phyloP scores from a whole-genome alignment of 2,888 invertebrate species.

The Drosophila parthenogenetica region DNA sequence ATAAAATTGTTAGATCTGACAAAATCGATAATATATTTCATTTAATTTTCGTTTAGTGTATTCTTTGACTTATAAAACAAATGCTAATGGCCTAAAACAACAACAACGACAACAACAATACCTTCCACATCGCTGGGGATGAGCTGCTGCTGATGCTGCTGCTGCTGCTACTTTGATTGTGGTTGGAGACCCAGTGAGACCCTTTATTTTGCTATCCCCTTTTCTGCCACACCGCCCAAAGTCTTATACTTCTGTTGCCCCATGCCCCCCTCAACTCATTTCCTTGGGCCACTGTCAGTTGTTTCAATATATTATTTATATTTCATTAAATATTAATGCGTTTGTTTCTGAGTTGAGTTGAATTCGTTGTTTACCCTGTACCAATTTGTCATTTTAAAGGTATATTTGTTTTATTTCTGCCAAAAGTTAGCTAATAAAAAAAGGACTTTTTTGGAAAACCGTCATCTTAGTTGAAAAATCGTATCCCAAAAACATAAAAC shows the following conservation, averaged over 20 bases:
- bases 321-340: conserved; percentile 75
- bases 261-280: conserved; percentile 1
- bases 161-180: conserved; percentile 20
- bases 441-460: too few species aligned
- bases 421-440: too few species aligned
- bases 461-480: too few species aligned
- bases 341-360: conserved; percentile 49
- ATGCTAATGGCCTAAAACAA: conserved; percentile 37
- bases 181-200: conserved; percentile 31
- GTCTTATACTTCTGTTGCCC: neutral
- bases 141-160: conserved; percentile 14
- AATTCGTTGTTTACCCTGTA: conserved; percentile 31
- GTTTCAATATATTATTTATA: conserved; percentile 66
- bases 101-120: conserved; percentile 31
- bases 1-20: neutral
- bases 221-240: neutral
- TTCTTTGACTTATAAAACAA: conserved; percentile 22
- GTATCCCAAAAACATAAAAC: too few species aligned
- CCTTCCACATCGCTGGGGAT: conserved; percentile 43
- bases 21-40: conserved; percentile 29
- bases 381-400: neutral
- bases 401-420: too few species aligned
- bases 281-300: conserved; percentile 46
- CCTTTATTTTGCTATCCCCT: conserved; percentile 15
- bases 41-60: conserved; percentile 35